Evolutionary conservation across 2,113 vertebrate species (phyloP).

Genomic region (Camelus dromedarius): DNA sequence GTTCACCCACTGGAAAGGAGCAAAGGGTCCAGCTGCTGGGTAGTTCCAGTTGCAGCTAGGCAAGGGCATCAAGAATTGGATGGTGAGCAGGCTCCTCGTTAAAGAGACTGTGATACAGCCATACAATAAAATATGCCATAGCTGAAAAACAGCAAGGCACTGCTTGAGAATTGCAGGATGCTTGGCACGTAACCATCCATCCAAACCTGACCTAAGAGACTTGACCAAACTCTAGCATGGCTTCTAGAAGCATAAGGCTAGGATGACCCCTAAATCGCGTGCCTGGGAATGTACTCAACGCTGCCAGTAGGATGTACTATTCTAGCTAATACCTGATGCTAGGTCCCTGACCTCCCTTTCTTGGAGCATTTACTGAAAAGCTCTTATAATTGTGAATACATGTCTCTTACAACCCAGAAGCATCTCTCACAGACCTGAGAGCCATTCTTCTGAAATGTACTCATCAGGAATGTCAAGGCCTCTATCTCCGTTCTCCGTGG

Average conservation of each 20-base stretch:
- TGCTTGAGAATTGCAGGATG: background rate
- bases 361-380: background rate
- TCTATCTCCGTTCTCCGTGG: background rate
- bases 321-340: background rate
- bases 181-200: background rate
- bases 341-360: background rate
- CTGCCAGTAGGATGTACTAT: background rate
- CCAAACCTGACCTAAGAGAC: background rate
- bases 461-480: background rate
- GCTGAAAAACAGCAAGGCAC: background rate
- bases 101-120: background rate
- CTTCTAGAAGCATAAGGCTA: background rate
- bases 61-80: background rate
- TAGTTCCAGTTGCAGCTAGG: background rate
- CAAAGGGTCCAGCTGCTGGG: background rate
- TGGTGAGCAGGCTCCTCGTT: background rate
- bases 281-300: background rate
- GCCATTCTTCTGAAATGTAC: background rate
- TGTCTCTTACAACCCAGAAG: background rate
- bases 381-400: background rate
- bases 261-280: background rate
- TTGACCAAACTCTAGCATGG: background rate
- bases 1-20: background rate
- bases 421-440: background rate
- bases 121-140: background rate